Conservation (phyloP, 1,140 invertebrate genomes). For the Lithobius niger region DNA sequence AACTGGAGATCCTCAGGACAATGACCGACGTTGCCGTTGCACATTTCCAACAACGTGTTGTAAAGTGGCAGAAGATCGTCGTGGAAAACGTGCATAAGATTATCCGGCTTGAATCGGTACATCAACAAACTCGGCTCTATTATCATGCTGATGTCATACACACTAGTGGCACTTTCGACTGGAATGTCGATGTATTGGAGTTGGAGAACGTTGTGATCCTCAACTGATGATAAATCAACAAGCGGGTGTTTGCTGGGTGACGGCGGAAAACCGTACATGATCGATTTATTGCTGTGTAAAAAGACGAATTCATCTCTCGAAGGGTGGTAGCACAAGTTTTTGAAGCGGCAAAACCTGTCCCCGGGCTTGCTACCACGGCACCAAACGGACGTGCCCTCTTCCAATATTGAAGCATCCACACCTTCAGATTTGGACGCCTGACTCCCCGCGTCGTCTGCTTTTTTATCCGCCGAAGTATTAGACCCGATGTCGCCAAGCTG, state of each 20-base stretch:
- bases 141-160: slow-evolving; percentile 13
- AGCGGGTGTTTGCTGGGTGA: slow-evolving; percentile 17
- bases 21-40: slow-evolving; percentile 22
- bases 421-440: too few relatives aligned
- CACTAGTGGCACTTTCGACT: slow-evolving; percentile 7
- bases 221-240: slow-evolving; percentile 29
- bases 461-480: too few relatives aligned
- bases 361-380: slow-evolving; percentile 22
- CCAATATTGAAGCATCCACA: too few relatives aligned
- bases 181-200: slow-evolving; percentile 26
- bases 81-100: slow-evolving; percentile 44
- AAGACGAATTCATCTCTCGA: slow-evolving; percentile 28
- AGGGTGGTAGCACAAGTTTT: slow-evolving; percentile 30
- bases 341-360: slow-evolving; percentile 27
- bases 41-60: slow-evolving; percentile 28
- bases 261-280: slow-evolving; percentile 19
- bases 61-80: slow-evolving; percentile 41
- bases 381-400: slow-evolving; percentile 24
- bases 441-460: too few relatives aligned
- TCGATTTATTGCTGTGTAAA: slow-evolving; percentile 21
- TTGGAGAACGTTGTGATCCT: slow-evolving; percentile 27
- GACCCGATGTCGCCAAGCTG: too few relatives aligned
- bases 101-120: slow-evolving; percentile 39
- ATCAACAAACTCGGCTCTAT: slow-evolving; percentile 13
- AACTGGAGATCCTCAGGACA: slow-evolving; percentile 14